A percentile compares a stretch with the other conserved stretches of the same genome.
Conservation (phyloP, 2,113 vertebrate species). For the Clarias gariepinus region DNA sequence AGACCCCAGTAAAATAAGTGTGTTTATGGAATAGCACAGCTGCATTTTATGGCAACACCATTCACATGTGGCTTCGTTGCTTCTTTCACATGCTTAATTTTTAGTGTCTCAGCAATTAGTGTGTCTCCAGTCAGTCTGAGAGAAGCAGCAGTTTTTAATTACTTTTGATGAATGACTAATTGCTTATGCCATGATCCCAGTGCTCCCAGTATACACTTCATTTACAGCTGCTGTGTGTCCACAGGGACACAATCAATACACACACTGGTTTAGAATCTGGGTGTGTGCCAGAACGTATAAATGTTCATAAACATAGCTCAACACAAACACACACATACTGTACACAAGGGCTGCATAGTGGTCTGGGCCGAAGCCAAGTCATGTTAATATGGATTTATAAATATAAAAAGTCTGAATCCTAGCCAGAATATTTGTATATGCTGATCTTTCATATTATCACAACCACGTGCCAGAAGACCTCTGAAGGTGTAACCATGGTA, state of each 20-base stretch:
- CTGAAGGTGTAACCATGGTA: too few species aligned
- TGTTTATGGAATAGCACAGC: neutral
- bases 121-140: constrained; percentile 72
- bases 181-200: constrained; percentile 64
- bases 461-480: too few species aligned
- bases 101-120: constrained; percentile 70
- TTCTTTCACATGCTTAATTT: constrained; percentile 63
- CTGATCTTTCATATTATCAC: neutral
- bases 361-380: neutral
- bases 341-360: neutral
- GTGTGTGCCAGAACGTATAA: constrained; percentile 20
- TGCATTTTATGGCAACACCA: constrained; percentile 23
- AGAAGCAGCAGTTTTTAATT: constrained; percentile 77
- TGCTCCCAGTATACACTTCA: constrained; percentile 61
- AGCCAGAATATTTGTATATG: neutral
- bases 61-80: constrained; percentile 33
- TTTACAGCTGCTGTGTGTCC: constrained; percentile 67
- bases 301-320: constrained; percentile 24
- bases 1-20: neutral
- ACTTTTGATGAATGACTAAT: constrained; percentile 80
- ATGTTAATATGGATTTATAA: neutral
- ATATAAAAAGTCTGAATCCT: neutral
- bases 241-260: constrained; percentile 71
- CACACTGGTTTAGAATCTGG: constrained; percentile 1
- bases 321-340: neutral